A percentile compares a stretch with the other conserved stretches of the same genome.
These are phyloP conservation scores for Diarsia dahlii DNA, from an alignment of 2,888 invertebrate species.

Conservation along the genomic window DNA sequence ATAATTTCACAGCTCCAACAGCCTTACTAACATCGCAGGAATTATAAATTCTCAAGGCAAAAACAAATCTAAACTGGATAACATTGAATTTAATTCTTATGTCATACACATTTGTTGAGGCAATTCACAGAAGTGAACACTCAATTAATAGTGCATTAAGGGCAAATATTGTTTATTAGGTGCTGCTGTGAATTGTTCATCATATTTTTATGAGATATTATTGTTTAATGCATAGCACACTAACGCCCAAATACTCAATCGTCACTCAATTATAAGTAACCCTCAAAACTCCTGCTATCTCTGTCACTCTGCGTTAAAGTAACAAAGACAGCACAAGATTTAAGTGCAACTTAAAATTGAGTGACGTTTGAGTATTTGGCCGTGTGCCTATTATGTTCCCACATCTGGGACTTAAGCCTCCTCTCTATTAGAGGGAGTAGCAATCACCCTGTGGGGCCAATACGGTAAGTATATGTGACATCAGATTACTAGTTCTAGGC, in stretches of 20 bases:
- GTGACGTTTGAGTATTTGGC: too few relatives aligned
- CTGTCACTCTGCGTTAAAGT: too few relatives aligned
- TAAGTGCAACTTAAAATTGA: too few relatives aligned
- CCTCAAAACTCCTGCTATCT: too few relatives aligned
- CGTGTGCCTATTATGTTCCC: too few relatives aligned
- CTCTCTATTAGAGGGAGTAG: too few relatives aligned
- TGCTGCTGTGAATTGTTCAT: not conserved
- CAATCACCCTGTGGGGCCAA: too few relatives aligned
- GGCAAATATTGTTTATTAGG: conserved; percentile 15
- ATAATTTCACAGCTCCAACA: not conserved
- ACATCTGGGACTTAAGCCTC: not conserved
- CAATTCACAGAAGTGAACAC: conserved; percentile 3
- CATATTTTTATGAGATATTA: conserved; percentile 10
- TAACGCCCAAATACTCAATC: too few relatives aligned
- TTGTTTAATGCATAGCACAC: not conserved
- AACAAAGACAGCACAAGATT: too few relatives aligned
- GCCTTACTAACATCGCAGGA: not conserved
- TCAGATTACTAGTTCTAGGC: too few relatives aligned
- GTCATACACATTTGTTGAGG: not conserved
- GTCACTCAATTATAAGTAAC: too few relatives aligned
- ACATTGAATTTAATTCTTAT: conserved; percentile 6
- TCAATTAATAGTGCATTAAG: not conserved
- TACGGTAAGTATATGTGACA: too few relatives aligned
- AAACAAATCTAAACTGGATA: conserved; percentile 4
- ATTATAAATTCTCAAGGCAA: not conserved